phyloP scores from a whole-genome alignment of 2,797 vertebrate genomes.

The Mormyrus hasselquistii region DNA sequence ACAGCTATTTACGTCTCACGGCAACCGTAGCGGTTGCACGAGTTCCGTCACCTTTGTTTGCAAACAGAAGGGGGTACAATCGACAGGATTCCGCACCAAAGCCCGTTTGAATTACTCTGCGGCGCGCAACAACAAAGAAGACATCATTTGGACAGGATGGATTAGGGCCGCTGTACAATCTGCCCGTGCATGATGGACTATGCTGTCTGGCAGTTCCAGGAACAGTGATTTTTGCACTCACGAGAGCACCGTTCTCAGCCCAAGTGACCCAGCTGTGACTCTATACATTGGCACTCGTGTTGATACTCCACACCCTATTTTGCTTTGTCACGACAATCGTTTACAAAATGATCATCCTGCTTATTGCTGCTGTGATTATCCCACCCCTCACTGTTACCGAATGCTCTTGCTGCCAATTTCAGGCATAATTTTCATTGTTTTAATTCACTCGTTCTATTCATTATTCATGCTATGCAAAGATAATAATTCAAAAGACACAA shows the following conservation, averaged over 20 bases:
- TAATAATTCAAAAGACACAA: neutral
- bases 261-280: neutral
- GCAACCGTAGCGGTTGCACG: neutral
- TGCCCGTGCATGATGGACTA: conserved; percentile 22
- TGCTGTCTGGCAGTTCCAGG: neutral
- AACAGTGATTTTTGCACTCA: neutral
- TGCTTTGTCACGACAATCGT: neutral
- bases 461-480: neutral
- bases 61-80: neutral
- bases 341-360: neutral
- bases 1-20: neutral
- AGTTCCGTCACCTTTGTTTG: neutral
- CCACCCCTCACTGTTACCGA: neutral
- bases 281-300: neutral
- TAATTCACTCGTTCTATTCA: neutral
- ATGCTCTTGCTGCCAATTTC: neutral
- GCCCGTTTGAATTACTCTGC: neutral
- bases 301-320: neutral
- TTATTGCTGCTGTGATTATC: neutral
- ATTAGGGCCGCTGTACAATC: neutral
- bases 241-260: neutral
- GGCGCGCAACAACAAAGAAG: neutral
- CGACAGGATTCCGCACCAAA: neutral
- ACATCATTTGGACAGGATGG: neutral
- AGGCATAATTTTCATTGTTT: neutral